Evolutionary conservation across 1,140 invertebrate species (phyloP), one percentile per base, ranked within the genome.

Genomic region (Macrocentrus cingulum): DNA sequence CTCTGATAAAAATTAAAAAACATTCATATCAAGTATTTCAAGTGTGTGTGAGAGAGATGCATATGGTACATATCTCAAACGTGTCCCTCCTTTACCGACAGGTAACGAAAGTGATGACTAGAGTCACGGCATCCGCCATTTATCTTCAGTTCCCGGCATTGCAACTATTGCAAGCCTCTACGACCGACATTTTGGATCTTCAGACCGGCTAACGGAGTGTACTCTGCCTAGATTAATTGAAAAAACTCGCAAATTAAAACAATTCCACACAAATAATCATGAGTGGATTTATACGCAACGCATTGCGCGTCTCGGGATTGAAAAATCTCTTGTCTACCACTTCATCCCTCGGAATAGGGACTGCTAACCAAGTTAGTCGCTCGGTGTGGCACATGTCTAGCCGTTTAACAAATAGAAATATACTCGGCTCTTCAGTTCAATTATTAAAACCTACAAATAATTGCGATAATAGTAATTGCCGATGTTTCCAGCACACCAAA

Each of bases 351-450:
- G 70, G 63, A 60, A 71, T 76, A 5, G 72, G 76, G 52, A 82
- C 82, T n/a, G n/a, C n/a, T 42, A 85, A 82, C 64, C 85, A 88
- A 77, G 82, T 85, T 52, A 80, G 83, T 1, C 74, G 87, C 54
- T 84, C 84, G 48, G 75, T 89, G 61, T 89, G 87, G 87, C 86
- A 87, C 79, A 83, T 87, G 83, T 84, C 81, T 64, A 76, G 74
- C 63, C 79, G 70, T 50, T 74, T 77, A 66, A 62, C 68, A 39
- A 66, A 64, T 45, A 70, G 72, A 45, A 46, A 65, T 6, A 9
- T 59, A n/a, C 53, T 59, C 2, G 51, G 64, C 13, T 61, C 48
- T 23, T 60, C 71, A 4, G 42, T 65, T 23, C 63, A 74, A 63
- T 56, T 75, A 23, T 70, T 79, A 25, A 77, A 74, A 42, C 76